Conservation (phyloP, 2,113 vertebrate species). For the Dolichallabes microphthalmus region DNA sequence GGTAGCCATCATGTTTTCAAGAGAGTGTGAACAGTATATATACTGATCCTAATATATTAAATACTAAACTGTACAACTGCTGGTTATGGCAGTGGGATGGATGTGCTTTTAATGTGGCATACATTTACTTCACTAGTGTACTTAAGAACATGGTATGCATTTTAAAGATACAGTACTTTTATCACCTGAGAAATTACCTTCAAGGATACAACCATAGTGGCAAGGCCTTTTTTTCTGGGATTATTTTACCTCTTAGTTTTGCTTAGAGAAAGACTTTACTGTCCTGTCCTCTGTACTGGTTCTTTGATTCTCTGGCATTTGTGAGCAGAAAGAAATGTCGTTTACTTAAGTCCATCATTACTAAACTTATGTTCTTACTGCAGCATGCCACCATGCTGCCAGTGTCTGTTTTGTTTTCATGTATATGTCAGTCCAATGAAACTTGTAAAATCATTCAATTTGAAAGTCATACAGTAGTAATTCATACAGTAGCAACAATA, state of each 20-base stretch:
- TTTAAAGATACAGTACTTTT: not conserved
- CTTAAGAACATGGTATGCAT: not conserved
- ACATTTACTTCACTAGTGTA: not conserved
- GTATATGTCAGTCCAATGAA: not conserved
- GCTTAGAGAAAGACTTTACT: not conserved
- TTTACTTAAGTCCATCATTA: not conserved
- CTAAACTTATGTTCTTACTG: not conserved
- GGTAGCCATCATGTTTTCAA: not conserved
- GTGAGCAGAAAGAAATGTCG: conserved; percentile 6
- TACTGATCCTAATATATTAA: not conserved
- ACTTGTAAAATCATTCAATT: not conserved
- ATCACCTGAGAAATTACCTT: not conserved
- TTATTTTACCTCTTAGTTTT: not conserved
- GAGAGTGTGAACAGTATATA: not conserved
- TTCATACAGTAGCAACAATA: not conserved
- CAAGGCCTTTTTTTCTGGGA: not conserved
- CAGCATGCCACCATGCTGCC: no score
- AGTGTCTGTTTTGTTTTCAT: not conserved
- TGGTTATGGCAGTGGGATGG: not conserved
- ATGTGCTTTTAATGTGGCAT: not conserved
- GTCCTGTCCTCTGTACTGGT: not conserved
- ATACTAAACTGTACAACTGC: not conserved
- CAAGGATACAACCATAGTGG: not conserved
- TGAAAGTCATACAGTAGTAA: conserved; percentile 18
- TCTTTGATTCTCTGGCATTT: conserved; percentile 30